phyloP scores from a whole-genome alignment of 2,888 invertebrate species.

The Mellilla xanthometata region DNA sequence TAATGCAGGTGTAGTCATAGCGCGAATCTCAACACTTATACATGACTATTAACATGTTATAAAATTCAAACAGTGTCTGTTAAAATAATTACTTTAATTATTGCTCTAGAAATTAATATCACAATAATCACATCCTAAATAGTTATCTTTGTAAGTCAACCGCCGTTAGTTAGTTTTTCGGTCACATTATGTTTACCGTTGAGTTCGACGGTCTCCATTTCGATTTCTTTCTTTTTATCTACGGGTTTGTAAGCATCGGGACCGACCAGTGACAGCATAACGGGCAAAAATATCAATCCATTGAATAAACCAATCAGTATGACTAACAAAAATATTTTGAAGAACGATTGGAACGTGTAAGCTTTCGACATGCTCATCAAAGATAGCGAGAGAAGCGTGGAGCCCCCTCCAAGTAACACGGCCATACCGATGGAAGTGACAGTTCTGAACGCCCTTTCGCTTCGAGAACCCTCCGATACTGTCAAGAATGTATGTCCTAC shows the following conservation, averaged over 20 bases:
- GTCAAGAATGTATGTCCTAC: conserved; percentile 91
- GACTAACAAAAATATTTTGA: conserved; percentile 89
- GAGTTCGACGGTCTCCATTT: conserved; percentile 59
- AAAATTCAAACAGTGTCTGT: too few species aligned
- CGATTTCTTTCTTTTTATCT: conserved; percentile 37
- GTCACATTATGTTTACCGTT: conserved; percentile 51
- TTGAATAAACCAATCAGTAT: conserved; percentile 90
- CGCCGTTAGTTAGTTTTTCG: conserved; percentile 33
- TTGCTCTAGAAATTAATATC: conserved; percentile 22
- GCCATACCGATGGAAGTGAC: conserved; percentile 89
- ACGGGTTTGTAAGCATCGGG: conserved; percentile 77
- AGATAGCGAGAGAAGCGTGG: conserved; percentile 88
- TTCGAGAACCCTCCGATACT: conserved; percentile 71
- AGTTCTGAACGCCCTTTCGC: conserved; percentile 84
- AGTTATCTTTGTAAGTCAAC: conserved; percentile 12
- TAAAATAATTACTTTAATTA: background rate
- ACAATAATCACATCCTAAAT: conserved; percentile 15
- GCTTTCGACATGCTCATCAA: conserved; percentile 87
- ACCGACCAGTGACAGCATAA: conserved; percentile 88
- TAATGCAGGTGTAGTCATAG: too few species aligned
- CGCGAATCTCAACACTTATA: too few species aligned
- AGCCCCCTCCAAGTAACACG: conserved; percentile 89
- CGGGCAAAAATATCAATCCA: conserved; percentile 89
- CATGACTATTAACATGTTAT: too few species aligned
- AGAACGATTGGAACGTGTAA: conserved; percentile 89